Conservation (phyloP, 2,888 invertebrate genomes). For the Cartodere bifasciata region DNA sequence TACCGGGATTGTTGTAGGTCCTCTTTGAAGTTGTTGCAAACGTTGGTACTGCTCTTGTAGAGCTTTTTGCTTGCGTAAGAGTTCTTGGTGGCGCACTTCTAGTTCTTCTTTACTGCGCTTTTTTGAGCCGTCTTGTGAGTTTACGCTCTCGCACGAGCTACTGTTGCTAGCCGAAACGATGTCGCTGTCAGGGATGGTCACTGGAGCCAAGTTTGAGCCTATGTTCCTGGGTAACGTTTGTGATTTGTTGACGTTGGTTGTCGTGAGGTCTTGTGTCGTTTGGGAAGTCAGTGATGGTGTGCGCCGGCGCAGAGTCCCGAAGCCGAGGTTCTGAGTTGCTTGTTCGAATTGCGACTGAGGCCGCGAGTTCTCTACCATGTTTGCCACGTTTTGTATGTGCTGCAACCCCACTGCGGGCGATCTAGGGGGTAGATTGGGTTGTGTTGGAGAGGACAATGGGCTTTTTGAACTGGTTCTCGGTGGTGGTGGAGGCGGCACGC, state of each 20-base stretch:
- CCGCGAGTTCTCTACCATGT: conserved; percentile 30
- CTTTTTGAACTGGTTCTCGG: conserved; percentile 84
- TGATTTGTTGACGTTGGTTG: conserved; percentile 31
- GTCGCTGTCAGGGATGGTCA: conserved; percentile 23
- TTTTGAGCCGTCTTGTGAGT: conserved; percentile 56
- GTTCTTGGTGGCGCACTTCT: conserved; percentile 79
- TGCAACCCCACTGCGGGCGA: conserved; percentile 35
- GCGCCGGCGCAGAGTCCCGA: conserved; percentile 34
- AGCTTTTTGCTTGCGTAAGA: conserved; percentile 75
- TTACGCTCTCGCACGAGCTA: conserved; percentile 64
- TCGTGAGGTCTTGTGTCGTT: conserved; percentile 25
- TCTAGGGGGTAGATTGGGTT: conserved; percentile 51
- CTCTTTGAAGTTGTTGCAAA: conserved; percentile 74
- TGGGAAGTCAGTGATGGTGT: conserved; percentile 14
- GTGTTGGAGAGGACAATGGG: conserved; percentile 73
- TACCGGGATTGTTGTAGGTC: conserved; percentile 50
- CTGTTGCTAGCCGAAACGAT: conserved; percentile 48
- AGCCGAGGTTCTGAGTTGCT: conserved; percentile 34
- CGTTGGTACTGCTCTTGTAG: conserved; percentile 86
- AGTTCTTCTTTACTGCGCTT: conserved; percentile 57
- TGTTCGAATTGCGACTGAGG: conserved; percentile 33
- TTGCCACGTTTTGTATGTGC: conserved; percentile 34
- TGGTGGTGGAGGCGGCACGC: conserved; percentile 83
- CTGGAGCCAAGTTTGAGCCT: conserved; percentile 28
- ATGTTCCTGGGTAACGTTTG: conserved; percentile 35